Evolutionary conservation across 2,888 invertebrate genomes (phyloP).

Genomic region (Folsomia candida): DNA sequence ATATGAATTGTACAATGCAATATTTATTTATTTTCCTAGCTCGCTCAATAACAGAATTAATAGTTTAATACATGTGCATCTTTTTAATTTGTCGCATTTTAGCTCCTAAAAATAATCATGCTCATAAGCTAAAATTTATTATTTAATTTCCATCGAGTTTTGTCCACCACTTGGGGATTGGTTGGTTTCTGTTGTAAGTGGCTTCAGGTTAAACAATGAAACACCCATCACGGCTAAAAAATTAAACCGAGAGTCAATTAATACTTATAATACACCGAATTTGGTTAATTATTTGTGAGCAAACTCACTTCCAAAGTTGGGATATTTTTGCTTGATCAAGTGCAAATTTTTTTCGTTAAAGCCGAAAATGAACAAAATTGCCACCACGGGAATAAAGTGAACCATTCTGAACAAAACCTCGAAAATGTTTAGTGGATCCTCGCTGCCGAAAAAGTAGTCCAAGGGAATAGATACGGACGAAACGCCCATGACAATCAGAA

Average conservation of each 20-base stretch:
- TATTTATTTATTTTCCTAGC: no score
- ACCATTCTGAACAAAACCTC: conserved; percentile 31
- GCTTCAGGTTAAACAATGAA: neutral
- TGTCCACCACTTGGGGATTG: neutral
- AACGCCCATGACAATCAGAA: conserved; percentile 39
- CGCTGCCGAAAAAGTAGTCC: conserved; percentile 38
- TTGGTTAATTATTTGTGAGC: no score
- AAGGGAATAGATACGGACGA: conserved; percentile 37
- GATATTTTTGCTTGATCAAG: conserved; percentile 33
- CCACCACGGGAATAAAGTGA: conserved; percentile 38
- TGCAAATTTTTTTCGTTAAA: conserved; percentile 37
- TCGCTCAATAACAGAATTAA: no score
- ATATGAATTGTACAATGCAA: no score
- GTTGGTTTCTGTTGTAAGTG: neutral
- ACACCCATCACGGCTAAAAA: neutral
- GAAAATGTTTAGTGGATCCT: conserved; percentile 30
- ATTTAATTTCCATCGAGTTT: neutral
- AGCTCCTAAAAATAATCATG: no score
- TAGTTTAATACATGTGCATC: no score
- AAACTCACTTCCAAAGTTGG: conserved; percentile 24
- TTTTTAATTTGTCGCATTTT: no score
- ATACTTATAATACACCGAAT: no score
- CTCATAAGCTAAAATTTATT: no score
- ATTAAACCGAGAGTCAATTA: no score
- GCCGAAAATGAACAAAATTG: conserved; percentile 35